Base-by-base conservation (phyloP, 2,888 invertebrate species). In the Campoletis raptor region DNA sequence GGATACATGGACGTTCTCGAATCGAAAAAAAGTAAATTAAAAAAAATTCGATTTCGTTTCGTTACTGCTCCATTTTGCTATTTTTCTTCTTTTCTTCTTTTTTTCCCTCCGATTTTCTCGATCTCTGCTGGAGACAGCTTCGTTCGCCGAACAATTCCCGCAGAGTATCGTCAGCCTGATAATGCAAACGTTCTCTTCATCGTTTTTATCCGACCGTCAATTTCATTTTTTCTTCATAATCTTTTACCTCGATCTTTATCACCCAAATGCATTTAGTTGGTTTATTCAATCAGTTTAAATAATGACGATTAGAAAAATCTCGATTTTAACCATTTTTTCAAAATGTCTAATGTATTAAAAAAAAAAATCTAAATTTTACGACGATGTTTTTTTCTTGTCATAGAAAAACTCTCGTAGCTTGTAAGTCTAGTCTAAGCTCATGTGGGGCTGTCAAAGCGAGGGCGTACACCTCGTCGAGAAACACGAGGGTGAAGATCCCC, bases 101-200 rank as follows among this genome's bases (percentile, higher is more conserved):
- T 42, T 9, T 66, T n/a, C 18, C n/a, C 40, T 45, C 24, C 12
- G 15, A n/a, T 40, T 24, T 54, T 21, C 37, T 18, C 37, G 37
- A 37, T 73, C 37, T 73, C 54, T 73, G 54, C 37, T 6, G 73
- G 37, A 73, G 70, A 70, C 70, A 70, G 70, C 18, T 70, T 70
- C 70, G 30, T 70, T 70, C 45, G 24, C 48, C 70, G 45, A 45
- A 48, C 70, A 48, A 70, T 70, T 48, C 48, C 70, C 70, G 15
- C 48, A 12, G 70, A 48, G 42, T 36, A 48, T 70, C 70, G 18
- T 24, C 48, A 12, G 30, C 12, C 36, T 52, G 70, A 70, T 18
- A 70, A 45, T 45, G 45, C 70, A 30, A 69, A 69, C 69, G 9
- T 48, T n/a, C 48, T 1, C 30, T 36, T 48, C 30, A 0, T 9